Evolutionary conservation across 2,888 invertebrate species (phyloP).

Genomic region (Campaea margaritaria): DNA sequence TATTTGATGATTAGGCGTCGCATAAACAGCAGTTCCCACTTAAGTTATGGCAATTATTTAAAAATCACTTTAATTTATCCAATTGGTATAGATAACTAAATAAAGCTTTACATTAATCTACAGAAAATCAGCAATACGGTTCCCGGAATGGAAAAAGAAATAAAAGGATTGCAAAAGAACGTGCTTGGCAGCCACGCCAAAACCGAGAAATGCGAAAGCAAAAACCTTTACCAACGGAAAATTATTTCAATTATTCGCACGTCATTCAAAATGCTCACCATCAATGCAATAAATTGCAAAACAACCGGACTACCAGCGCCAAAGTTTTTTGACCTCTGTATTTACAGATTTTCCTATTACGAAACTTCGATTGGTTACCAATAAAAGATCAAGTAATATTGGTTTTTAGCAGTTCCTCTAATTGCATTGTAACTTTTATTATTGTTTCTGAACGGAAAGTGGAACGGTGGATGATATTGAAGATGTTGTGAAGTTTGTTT

Average conservation of each 20-base stretch:
- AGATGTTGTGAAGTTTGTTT: slow-evolving; percentile 17
- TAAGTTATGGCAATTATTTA: too few species aligned
- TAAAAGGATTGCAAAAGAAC: slow-evolving; percentile 15
- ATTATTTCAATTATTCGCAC: slow-evolving; percentile 39
- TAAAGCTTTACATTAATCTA: too few species aligned
- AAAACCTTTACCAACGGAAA: slow-evolving; percentile 21
- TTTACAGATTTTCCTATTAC: slow-evolving; percentile 23
- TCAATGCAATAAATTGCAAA: slow-evolving; percentile 34
- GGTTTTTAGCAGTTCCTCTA: slow-evolving; percentile 58
- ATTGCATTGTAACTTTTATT: slow-evolving; percentile 67
- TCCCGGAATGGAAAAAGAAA: not conserved
- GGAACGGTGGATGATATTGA: slow-evolving; percentile 18
- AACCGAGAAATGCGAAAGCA: slow-evolving; percentile 10
- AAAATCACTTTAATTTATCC: too few species aligned
- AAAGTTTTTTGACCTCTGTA: slow-evolving; percentile 11
- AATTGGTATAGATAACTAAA: too few species aligned
- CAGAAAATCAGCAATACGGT: too few species aligned
- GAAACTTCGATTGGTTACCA: slow-evolving; percentile 24
- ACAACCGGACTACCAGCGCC: slow-evolving; percentile 19
- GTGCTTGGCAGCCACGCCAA: slow-evolving; percentile 19
- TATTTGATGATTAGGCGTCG: too few species aligned
- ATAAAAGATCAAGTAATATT: slow-evolving; percentile 48
- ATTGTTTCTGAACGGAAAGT: slow-evolving; percentile 50
- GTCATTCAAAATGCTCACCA: slow-evolving; percentile 24
- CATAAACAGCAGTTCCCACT: too few species aligned